Conservation (phyloP, 2,888 invertebrate genomes). For the Drosophila mercatorum region DNA sequence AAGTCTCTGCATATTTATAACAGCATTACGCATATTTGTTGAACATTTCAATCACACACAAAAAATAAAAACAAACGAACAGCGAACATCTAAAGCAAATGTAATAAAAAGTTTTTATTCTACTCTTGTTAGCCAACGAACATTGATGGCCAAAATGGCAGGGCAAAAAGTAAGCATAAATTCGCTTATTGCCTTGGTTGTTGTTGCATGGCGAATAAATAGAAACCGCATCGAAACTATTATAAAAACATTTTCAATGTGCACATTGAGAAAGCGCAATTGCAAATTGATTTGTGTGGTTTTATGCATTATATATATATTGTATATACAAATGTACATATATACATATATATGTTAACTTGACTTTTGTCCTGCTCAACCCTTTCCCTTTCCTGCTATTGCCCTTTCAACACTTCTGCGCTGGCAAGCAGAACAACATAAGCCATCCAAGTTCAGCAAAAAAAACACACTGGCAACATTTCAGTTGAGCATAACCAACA, state of each 20-base stretch:
- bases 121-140: constrained; percentile 38
- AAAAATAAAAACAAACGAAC: constrained; percentile 17
- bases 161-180: constrained; percentile 22
- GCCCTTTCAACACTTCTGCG: not conserved
- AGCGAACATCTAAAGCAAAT: constrained; percentile 47
- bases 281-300: constrained; percentile 78
- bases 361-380: constrained; percentile 10
- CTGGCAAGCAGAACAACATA: constrained; percentile 19
- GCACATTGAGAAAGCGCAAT: constrained; percentile 58
- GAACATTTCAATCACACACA: constrained; percentile 5
- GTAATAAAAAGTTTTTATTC: constrained; percentile 25
- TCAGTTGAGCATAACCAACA: not conserved
- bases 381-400: too few relatives aligned
- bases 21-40: constrained; percentile 2
- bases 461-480: not conserved
- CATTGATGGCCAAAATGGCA: constrained; percentile 16
- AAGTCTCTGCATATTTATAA: not conserved
- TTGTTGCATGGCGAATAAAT: constrained; percentile 58
- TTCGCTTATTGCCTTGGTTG: constrained; percentile 21
- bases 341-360: not conserved
- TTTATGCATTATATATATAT: constrained; percentile 27
- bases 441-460: not conserved
- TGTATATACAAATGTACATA: not conserved
- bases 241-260: constrained; percentile 55
- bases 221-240: constrained; percentile 68